Percentiles rank a stretch among this genome's conserved stretches.
These are phyloP conservation scores for Diplodus sargus DNA, from an alignment of 2,797 vertebrate genomes.

Conservation along the genomic window DNA sequence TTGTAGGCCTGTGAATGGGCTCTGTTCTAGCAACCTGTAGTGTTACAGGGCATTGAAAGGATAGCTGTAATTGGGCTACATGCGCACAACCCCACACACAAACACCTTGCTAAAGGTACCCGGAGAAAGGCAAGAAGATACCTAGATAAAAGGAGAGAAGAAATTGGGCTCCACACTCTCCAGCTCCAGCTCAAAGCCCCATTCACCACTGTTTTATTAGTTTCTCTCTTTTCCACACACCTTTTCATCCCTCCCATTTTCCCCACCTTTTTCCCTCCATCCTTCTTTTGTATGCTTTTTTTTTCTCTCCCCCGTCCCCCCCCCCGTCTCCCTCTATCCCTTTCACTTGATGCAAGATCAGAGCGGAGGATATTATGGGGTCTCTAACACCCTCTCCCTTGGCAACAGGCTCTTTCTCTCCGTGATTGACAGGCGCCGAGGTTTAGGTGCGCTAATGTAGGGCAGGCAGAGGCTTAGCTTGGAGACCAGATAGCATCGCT, in stretches of 20 bases:
- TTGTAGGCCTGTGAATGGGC: conserved; percentile 44
- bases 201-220: conserved; percentile 36
- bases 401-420: conserved; percentile 72
- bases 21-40: conserved; percentile 45
- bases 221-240: conserved; percentile 39
- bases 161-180: conserved; percentile 45
- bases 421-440: conserved; percentile 82
- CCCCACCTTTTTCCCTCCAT: conserved; percentile 33
- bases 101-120: conserved; percentile 34
- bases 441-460: conserved; percentile 84
- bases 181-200: conserved; percentile 42
- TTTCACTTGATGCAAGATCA: conserved; percentile 77
- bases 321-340: conserved; percentile 48
- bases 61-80: conserved; percentile 54
- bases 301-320: background rate
- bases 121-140: conserved; percentile 32
- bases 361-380: conserved; percentile 76
- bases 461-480: conserved; percentile 80
- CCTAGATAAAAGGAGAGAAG: conserved; percentile 59
- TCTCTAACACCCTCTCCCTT: conserved; percentile 74
- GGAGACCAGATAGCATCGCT: conserved; percentile 84
- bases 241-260: conserved; percentile 39
- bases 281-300: conserved; percentile 61
- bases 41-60: conserved; percentile 51
- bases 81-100: conserved; percentile 4